Base-by-base conservation (phyloP, 2,888 invertebrate genomes). In the Pheosia gnoma region DNA sequence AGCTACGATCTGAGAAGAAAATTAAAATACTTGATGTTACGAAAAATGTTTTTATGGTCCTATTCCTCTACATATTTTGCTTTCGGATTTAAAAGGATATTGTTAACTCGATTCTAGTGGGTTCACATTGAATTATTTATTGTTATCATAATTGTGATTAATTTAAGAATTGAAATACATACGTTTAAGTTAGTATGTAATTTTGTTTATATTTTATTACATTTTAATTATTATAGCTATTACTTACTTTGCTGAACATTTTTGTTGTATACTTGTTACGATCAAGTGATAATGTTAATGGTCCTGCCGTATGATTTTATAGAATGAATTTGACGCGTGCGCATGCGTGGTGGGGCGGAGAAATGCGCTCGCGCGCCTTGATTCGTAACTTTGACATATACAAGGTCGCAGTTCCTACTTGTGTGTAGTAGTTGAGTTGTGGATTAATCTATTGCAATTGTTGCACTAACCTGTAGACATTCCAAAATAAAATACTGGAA, bases 331-430 rank as follows among this genome's bases (percentile, higher is more conserved):
- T 66, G 62, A 64, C 59, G 68, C 68, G 61, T 62, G 67, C 68
- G 71, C 58, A 60, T 65, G 68, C 60, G 75, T 64, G 78, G 85
- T 81, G 84, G 84, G 84, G 84, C 77, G 70, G 77, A 80, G 82
- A 82, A 83, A 84, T 84, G 81, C 72, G 74, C 63, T 62, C 64
- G 72, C 66, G 71, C 68, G 73, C 85, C 84, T 85, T 85, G 84
- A 61, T 38, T 54, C 77, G 77, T 77, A 80, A 79, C 81, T 81
- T 78, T 82, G 81, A 82, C 80, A 81, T 76, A 38, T n/a, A 37
- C 80, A 83, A 82, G 85, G 83, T 75, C 77, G 61, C 61, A 63
- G 60, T 65, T 67, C 68, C 72, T 66, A 75, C 37, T 38, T 54
- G 38, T 38, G 54, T 38, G n/a, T n/a, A 54, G 38, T 62, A 61